Evolutionary conservation across 2,113 vertebrate genomes (phyloP).

Genomic region (Syngnathus floridae): DNA sequence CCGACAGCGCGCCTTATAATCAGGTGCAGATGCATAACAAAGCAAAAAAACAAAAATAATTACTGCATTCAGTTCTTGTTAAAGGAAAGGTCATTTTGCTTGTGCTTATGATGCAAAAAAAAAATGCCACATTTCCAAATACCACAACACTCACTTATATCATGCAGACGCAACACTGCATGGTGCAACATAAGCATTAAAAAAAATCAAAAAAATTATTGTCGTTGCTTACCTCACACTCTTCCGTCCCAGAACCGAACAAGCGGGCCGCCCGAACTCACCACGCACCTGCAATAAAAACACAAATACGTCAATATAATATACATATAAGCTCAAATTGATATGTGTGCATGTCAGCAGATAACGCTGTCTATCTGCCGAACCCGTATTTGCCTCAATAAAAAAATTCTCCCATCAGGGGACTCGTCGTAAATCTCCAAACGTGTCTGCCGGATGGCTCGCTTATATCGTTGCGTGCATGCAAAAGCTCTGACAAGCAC

Average conservation of each 20-base stretch:
- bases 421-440: constrained; percentile 26
- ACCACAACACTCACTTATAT: constrained; percentile 37
- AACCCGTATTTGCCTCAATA: constrained; percentile 46
- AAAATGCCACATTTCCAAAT: constrained; percentile 38
- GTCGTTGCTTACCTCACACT: constrained; percentile 57
- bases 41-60: background rate
- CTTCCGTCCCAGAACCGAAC: constrained; percentile 49
- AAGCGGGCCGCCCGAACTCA: constrained; percentile 73
- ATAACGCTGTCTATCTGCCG: constrained; percentile 35
- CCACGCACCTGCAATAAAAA: constrained; percentile 30
- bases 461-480: constrained; percentile 38
- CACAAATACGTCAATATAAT: background rate
- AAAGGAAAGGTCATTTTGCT: constrained; percentile 48
- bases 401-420: constrained; percentile 33
- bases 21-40: no score
- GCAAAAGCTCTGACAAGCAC: constrained; percentile 34
- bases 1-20: no score
- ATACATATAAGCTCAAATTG: constrained; percentile 13
- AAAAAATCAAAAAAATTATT: background rate
- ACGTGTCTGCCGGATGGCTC: constrained; percentile 17
- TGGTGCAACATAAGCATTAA: background rate
- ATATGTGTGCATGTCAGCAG: constrained; percentile 23
- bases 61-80: constrained; percentile 15
- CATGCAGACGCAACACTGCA: constrained; percentile 26
- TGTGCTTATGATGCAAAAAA: constrained; percentile 40